These are phyloP conservation scores for Micrasema minimum DNA, from an alignment of 1,140 invertebrate species.

Conservation along the genomic window DNA sequence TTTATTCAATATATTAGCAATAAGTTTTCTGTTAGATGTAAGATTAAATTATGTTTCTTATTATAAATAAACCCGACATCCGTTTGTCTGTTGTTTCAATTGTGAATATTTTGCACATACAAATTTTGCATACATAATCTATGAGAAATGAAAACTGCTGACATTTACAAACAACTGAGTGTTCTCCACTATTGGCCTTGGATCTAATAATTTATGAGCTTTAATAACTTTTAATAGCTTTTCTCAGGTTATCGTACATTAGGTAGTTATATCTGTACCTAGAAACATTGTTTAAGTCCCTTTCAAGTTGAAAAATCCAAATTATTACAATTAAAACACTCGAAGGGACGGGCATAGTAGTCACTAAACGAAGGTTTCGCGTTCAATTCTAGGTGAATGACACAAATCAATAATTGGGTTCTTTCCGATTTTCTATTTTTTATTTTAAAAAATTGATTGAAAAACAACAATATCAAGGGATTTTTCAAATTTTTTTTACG, in stretches of 20 bases:
- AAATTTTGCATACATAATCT: conserved; percentile 13
- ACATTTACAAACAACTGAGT: conserved; percentile 17
- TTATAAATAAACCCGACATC: conserved; percentile 16
- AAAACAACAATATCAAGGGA: too few relatives aligned
- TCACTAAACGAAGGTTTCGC: too few relatives aligned
- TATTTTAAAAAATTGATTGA: too few relatives aligned
- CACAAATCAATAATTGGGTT: too few relatives aligned
- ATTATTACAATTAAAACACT: too few relatives aligned
- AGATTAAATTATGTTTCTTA: conserved; percentile 15
- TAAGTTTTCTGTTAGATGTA: conserved; percentile 4
- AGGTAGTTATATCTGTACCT: background rate
- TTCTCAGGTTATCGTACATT: background rate
- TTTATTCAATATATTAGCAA: background rate
- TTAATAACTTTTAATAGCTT: background rate
- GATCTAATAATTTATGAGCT: background rate
- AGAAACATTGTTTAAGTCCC: background rate
- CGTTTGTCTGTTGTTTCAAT: conserved; percentile 17
- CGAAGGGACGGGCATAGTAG: too few relatives aligned
- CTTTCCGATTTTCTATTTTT: too few relatives aligned
- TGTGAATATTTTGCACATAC: conserved; percentile 12
- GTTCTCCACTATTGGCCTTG: background rate
- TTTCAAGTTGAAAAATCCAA: too few relatives aligned
- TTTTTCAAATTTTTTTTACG: too few relatives aligned
- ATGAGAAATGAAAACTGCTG: conserved; percentile 7
- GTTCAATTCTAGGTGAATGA: too few relatives aligned